These are phyloP conservation scores for Zele albiditarsus DNA, from an alignment of 2,888 invertebrate genomes.

Conservation along the genomic window DNA sequence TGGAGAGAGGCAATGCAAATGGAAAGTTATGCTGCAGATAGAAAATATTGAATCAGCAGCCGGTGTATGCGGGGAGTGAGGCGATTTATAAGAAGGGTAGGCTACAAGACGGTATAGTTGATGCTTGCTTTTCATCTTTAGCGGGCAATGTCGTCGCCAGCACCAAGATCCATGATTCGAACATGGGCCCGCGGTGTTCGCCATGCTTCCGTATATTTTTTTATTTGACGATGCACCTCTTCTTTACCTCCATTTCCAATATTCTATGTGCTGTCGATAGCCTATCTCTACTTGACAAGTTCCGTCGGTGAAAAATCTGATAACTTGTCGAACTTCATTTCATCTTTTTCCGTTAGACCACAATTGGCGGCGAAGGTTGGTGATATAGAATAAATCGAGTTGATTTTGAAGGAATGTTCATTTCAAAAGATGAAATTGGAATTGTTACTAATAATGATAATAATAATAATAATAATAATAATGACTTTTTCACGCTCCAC, in stretches of 20 bases:
- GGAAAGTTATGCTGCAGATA: constrained; percentile 70
- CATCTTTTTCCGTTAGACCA: neutral
- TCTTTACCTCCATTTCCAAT: constrained; percentile 11
- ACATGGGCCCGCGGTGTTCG: constrained; percentile 26
- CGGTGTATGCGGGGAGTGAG: constrained; percentile 54
- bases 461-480: neutral
- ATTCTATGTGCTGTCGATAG: constrained; percentile 25
- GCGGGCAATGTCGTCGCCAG: constrained; percentile 52
- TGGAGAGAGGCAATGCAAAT: constrained; percentile 65
- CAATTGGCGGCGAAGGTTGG: neutral
- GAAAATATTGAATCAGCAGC: constrained; percentile 71
- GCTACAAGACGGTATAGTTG: constrained; percentile 52
- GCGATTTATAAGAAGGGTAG: constrained; percentile 46
- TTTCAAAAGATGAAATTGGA: neutral
- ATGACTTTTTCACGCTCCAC: neutral
- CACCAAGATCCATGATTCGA: constrained; percentile 45
- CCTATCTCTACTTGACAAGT: neutral
- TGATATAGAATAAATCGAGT: neutral
- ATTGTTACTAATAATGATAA: neutral
- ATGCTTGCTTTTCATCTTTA: constrained; percentile 65
- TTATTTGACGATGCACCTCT: constrained; percentile 5
- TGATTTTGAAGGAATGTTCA: neutral
- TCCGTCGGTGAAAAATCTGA: neutral
- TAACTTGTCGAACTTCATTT: neutral
- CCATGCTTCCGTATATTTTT: constrained; percentile 6